phyloP scores from a whole-genome alignment of 2,888 invertebrate species.

The Penaeus monodon region DNA sequence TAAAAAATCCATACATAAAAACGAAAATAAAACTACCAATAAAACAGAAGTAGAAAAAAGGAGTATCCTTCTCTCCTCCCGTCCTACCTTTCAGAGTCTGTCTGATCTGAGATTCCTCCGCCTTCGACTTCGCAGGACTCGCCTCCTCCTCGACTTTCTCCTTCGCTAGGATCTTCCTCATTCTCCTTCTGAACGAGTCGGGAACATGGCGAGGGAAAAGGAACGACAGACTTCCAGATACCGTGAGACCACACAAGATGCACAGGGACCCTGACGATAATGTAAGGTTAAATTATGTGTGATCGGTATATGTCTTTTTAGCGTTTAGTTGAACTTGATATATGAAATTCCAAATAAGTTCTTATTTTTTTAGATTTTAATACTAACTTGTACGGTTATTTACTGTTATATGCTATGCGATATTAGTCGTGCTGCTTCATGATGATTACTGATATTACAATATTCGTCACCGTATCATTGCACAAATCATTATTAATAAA shows the following conservation, averaged over 20 bases:
- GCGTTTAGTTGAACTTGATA: too few relatives aligned
- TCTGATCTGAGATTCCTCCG: conserved; percentile 34
- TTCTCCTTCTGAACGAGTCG: conserved; percentile 18
- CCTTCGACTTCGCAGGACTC: conserved; percentile 7
- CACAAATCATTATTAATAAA: too few relatives aligned
- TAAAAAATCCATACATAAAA: too few relatives aligned
- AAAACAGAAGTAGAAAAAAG: neutral
- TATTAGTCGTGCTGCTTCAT: too few relatives aligned
- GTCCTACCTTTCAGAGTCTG: conserved; percentile 3
- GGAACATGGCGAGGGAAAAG: conserved; percentile 81
- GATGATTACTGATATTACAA: too few relatives aligned
- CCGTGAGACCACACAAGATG: conserved; percentile 75
- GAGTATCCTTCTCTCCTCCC: neutral
- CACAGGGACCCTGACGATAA: conserved; percentile 75
- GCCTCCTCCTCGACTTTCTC: neutral
- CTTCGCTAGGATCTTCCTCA: neutral
- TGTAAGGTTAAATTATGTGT: too few relatives aligned
- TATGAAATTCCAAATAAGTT: too few relatives aligned
- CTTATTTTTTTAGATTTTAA: too few relatives aligned
- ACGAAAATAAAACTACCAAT: conserved; percentile 4
- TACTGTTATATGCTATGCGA: too few relatives aligned
- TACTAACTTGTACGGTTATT: too few relatives aligned
- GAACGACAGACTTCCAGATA: conserved; percentile 77
- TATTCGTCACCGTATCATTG: too few relatives aligned
- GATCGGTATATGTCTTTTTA: too few relatives aligned